A percentile compares a stretch with the other conserved stretches of the same genome.
Evolutionary conservation across 2,113 vertebrate genomes (phyloP).

Genomic region (Emydocephalus ijimae): DNA sequence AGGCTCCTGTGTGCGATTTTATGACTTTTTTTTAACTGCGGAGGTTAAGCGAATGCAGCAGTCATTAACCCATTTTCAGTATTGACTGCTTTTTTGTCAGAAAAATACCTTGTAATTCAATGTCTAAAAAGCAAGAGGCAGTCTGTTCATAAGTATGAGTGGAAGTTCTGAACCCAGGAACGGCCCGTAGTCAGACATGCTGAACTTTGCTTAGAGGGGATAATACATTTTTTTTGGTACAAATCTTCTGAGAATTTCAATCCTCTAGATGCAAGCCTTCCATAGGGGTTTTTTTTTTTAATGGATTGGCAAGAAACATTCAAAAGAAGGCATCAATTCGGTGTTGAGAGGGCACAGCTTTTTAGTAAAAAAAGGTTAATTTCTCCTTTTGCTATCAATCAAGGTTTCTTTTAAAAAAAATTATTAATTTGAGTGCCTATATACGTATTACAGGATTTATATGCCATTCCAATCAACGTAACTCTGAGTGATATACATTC

Average conservation of each 20-base stretch:
- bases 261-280: conserved; percentile 49
- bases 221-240: conserved; percentile 58
- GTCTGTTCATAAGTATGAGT: background rate
- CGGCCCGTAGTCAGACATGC: background rate
- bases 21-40: background rate
- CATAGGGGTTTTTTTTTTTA: conserved; percentile 41
- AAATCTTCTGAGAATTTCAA: conserved; percentile 52
- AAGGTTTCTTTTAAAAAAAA: background rate
- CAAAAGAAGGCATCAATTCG: conserved; percentile 31
- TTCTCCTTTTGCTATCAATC: background rate
- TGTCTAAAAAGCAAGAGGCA: too few relatives aligned
- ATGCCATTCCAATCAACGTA: background rate
- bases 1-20: background rate
- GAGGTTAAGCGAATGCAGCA: background rate
- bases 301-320: conserved; percentile 39
- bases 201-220: conserved; percentile 57
- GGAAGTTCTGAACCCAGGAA: background rate
- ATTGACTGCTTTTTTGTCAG: background rate
- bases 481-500: background rate
- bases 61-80: background rate
- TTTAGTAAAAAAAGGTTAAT: conserved; percentile 2
- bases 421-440: background rate
- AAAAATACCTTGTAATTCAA: background rate
- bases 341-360: background rate
- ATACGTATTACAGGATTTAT: background rate